Evolutionary conservation across 2,797 vertebrate species (phyloP), one percentile per base, ranked within the genome.

Genomic region (Carapus acus): DNA sequence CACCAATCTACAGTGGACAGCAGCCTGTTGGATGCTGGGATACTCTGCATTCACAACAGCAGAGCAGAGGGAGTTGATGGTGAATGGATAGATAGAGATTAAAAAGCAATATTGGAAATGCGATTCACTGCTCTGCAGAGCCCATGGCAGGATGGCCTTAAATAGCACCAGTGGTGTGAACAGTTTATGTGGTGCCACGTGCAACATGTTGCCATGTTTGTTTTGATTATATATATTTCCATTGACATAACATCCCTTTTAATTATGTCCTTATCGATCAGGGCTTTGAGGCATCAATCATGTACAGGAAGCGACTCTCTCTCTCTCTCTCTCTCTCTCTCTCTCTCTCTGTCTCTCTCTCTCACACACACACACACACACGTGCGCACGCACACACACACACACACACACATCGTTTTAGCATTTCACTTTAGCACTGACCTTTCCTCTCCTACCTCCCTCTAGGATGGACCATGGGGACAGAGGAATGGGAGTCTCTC

Each of bases 401-500:
- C 34, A 46, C 50, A 27, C 24, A 24, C 27, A 40, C 46, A 24
- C 13, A 47, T 43, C 14, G 9, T 33, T 33, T 33, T 13, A 12
- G n/a, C n/a, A n/a, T 34, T 31, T 2, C 18, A 14, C 19, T 40
- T 17, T 50, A 5, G 23, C 7, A 39, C 16, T 16, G 6, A 17
- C 12, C 2, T 3, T 27, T 17, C 31, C 17, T 21, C 5, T 55
- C 18, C 40, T 49, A 8, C 16, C 57, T 27, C 65, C 54, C 49
- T 54, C 59, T 75, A 90, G 91, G 82, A 94, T 96, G 82, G 89
- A 95, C 31, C 90, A 89, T 69, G 88, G 84, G 48, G 89, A 89
- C 61, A 68, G 89, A 77, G 85, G 87, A 21, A 73, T 84, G 58
- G 43, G 85, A 12, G 61, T 78, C 62, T 86, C 88, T 34, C 86